Conservation (phyloP, 2,113 vertebrate species). For the Pardalotus punctatus region DNA sequence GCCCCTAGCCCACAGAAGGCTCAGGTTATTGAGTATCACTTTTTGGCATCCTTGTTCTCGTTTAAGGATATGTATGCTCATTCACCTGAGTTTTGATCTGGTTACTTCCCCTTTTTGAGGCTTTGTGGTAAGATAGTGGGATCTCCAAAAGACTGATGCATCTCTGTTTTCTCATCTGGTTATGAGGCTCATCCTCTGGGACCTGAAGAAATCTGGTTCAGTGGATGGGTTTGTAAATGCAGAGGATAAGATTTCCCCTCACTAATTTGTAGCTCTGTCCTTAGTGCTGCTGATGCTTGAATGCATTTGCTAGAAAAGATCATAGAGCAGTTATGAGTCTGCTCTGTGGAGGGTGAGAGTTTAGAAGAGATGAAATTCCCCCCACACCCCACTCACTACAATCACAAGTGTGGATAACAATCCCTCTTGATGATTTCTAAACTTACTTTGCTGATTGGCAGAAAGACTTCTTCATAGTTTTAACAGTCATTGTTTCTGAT, state of each 20-base stretch:
- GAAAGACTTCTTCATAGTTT: neutral
- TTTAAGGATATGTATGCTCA: neutral
- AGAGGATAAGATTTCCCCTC: neutral
- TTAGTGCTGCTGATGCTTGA: neutral
- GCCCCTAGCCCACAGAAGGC: rapidly evolving
- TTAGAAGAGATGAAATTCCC: neutral
- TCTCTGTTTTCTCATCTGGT: neutral
- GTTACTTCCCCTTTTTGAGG: neutral
- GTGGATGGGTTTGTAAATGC: neutral
- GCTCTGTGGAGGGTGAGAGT: neutral
- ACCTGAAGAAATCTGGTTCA: neutral
- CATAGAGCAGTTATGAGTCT: neutral
- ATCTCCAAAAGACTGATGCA: neutral
- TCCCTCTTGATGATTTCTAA: neutral
- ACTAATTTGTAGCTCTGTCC: neutral
- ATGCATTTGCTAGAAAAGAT: neutral
- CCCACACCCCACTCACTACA: neutral
- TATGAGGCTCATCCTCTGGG: neutral
- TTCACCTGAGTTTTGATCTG: neutral
- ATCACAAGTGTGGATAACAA: neutral
- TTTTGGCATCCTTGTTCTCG: neutral
- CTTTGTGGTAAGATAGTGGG: neutral
- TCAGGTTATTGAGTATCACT: neutral
- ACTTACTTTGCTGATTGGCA: neutral
- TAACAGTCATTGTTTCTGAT: neutral